Evolutionary conservation across 2,797 vertebrate species (phyloP).

Genomic region (Spondyliosoma cantharus): DNA sequence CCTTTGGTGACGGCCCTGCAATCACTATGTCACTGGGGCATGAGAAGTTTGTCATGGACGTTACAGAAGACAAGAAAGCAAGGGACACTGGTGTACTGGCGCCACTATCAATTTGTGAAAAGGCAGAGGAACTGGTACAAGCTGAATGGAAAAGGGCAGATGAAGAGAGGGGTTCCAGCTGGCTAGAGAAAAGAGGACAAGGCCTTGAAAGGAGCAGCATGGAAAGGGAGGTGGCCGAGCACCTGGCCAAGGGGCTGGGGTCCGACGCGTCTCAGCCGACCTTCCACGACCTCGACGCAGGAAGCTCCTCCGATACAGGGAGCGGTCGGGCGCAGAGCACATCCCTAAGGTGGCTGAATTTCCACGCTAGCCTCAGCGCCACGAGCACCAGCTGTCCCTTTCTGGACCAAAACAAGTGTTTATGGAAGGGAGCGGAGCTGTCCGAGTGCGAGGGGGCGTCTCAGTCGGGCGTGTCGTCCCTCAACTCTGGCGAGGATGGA

Average conservation of each 20-base stretch:
- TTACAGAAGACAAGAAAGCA: slow-evolving; percentile 34
- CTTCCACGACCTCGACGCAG: slow-evolving; percentile 71
- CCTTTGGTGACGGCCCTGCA: slow-evolving; percentile 6
- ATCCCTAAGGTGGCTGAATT: slow-evolving; percentile 64
- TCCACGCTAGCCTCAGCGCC: slow-evolving; percentile 70
- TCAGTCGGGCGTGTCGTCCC: slow-evolving; percentile 85
- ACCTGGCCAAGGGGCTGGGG: slow-evolving; percentile 85
- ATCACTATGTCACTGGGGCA: slow-evolving; percentile 33
- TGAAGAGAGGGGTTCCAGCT: background rate
- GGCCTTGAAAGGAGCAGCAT: slow-evolving; percentile 75
- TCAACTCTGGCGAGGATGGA: slow-evolving; percentile 90
- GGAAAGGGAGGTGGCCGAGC: slow-evolving; percentile 88
- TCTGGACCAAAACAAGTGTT: slow-evolving; percentile 72
- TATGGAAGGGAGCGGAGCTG: slow-evolving; percentile 64
- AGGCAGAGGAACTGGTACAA: slow-evolving; percentile 23
- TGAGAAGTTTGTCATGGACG: slow-evolving; percentile 27
- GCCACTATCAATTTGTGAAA: slow-evolving; percentile 14
- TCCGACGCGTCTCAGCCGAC: slow-evolving; percentile 73
- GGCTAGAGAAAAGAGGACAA: slow-evolving; percentile 7
- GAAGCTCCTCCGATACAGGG: slow-evolving; percentile 75
- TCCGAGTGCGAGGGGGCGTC: slow-evolving; percentile 82
- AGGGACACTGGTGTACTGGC: background rate
- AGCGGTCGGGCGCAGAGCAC: slow-evolving; percentile 45
- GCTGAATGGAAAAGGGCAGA: background rate
- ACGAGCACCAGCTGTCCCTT: slow-evolving; percentile 85